Evolutionary conservation across 2,797 vertebrate species (phyloP), one percentile per base, ranked within the genome.

Genomic region (Cetoscarus ocellatus): DNA sequence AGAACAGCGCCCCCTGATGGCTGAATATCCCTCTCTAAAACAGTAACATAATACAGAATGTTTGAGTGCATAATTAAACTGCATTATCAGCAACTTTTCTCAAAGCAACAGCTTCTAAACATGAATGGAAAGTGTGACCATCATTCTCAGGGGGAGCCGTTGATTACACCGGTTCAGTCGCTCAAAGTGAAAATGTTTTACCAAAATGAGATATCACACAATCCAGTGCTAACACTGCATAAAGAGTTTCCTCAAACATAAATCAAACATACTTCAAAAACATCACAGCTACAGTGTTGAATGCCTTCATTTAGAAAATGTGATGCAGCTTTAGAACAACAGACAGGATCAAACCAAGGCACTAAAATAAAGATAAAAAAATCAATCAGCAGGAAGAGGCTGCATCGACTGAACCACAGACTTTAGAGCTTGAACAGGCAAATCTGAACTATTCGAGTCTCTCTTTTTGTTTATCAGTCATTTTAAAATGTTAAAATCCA

Each of bases 291-390:
- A 87, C 77, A 82, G 84, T 84, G 84, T 67, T 50, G 59, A 73
- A 68, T 36, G 63, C 60, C 54, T 80, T 13, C 10, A 35, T 43
- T 79, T 63, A 55, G 58, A 75, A 75, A 84, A 72, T 43, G 58
- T 67, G 43, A 70, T 54, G 38, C 34, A 17, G 55, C 67, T 70
- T 70, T 67, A 80, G 61, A 80, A 61, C 51, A 67, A 61, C 42
- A 77, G 64, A 84, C 60, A 63, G 67, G 62, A 67, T 57, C 67
- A 73, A 88, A 84, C 43, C 75, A 93, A 92, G 90, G 92, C 92
- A 93, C 90, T 62, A 67, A 87, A 61, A 5, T 67, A 4, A 65
- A 34, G 67, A 70, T 35, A 52, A 51, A 35, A 55, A 54, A 42
- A 61, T n/a, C n/a, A n/a, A 84, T 77, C 84, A 91, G 79, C 81